Base-by-base conservation (phyloP, 2,888 invertebrate genomes). In the Orthosia cruda region DNA sequence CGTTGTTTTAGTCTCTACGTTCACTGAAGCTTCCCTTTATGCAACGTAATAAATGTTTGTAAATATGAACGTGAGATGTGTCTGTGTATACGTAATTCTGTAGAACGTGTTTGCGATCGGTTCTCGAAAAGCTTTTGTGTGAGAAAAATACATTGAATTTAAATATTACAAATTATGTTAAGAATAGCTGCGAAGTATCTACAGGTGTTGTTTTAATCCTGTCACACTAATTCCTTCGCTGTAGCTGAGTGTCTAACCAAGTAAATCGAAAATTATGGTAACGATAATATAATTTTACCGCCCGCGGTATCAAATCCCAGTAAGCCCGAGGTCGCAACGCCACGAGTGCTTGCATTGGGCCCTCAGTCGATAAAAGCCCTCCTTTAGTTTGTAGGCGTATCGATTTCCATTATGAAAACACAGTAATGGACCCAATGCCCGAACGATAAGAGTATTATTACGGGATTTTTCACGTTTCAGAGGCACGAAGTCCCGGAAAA, bases 381-480 rank as follows among this genome's bases (percentile, higher is more conserved):
- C 89, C 84, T 89, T 88, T 88, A 91, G 89, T 92, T 93, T 92
- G 88, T 90, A 87, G 87, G 76, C 77, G 89, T 93, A 94, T 94
- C 89, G 94, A 94, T 94, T 94, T 93, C 92, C 91, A 92, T 93
- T 93, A 92, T 88, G 90, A 92, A 92, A 93, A 92, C 91, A 91
- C 81, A 88, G 89, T 93, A 94, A 92, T 91, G 89, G 91, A 89
- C 85, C 87, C 88, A 90, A 88, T 89, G 77, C 76, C 75, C 68
- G 66, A 59, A 79, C 86, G 88, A 87, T 90, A 90, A 91, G 86
- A 89, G 87, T 85, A 88, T 90, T 88, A 87, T 75, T 80, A 79
- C 81, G 80, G 80, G 83, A 85, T 85, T 87, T 81, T 80, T 78
- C 81, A 84, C 85, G 74, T 85, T 86, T 81, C 70, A 49, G 49